Evolutionary conservation across 1,140 invertebrate species (phyloP), one percentile per base, ranked within the genome.

Genomic region (Pogonomyrmex californicus): DNA sequence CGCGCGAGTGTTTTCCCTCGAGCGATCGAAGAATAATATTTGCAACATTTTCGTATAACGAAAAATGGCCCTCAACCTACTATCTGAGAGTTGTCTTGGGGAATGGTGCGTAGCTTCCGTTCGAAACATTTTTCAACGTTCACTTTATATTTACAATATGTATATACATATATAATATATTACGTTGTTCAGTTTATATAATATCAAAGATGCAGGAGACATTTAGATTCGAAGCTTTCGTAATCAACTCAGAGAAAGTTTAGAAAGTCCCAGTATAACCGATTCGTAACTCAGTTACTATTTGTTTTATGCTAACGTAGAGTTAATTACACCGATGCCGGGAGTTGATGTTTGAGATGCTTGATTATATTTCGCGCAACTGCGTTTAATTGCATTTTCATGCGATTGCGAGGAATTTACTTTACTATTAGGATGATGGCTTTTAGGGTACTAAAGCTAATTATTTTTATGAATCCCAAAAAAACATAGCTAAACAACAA

Each of bases 371-470:
- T 73, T 83, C 79, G 54, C 41, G 54, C 30, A 73, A 60, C 41
- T 73, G 79, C 79, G 68, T 83, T 60, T 60, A 83, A 73, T 38
- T 83, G 79, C 79, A 75, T 75, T 83, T 83, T 75, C 79, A 83
- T 83, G 70, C 66, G 54, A 82, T 54, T 58, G 68, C 51, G 30
- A 70, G 51, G 41, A 58, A 73, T 73, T 83, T 83, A 60, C 38
- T 49, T 60, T 73, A 41, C 33, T 47, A 82, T 73, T 14, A 47
- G 36, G 63, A 79, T 65, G 76, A 78, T 23, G 10, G 17, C 33
- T 68, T 66, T 51, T 66, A n/a, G 44, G 17, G 5, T 79, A 23
- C n/a, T 33, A 14, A 63, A 4, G 33, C 3, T 51, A 17, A 70
- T 68, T 66, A 12, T 41, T 78, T 81, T 70, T 70, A 47, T 3